These are phyloP conservation scores for Cyanoderma ruficeps DNA, from an alignment of 2,113 vertebrate species.

Conservation along the genomic window DNA sequence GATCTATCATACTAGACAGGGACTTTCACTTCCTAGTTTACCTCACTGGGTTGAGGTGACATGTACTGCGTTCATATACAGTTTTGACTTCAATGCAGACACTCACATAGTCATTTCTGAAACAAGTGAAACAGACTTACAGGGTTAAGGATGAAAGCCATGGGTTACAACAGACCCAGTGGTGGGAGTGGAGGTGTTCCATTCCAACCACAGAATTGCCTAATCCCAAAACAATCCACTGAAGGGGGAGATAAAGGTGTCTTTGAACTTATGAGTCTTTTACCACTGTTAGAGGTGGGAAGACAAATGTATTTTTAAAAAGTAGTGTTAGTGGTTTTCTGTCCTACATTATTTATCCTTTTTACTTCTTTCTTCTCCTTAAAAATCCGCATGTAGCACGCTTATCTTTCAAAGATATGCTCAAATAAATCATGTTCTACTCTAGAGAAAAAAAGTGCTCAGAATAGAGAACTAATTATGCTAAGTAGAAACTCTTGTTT, in stretches of 20 bases:
- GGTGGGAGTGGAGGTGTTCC: not conserved
- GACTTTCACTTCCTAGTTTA: not conserved
- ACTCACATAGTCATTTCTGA: not conserved
- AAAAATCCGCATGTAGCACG: not conserved
- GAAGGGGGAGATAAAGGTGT: constrained; percentile 4
- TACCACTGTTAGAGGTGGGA: not conserved
- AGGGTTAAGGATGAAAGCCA: constrained; percentile 7
- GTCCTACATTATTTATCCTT: not conserved
- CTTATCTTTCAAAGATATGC: not conserved
- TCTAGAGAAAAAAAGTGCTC: not conserved
- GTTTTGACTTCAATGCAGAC: not conserved
- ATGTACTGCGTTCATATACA: not conserved
- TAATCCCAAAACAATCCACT: constrained; percentile 21
- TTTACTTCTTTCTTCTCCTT: not conserved
- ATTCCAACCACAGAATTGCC: not conserved
- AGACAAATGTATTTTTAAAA: not conserved
- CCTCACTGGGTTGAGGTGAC: not conserved
- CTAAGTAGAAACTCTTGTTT: not conserved
- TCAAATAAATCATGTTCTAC: not conserved
- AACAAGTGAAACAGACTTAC: not conserved
- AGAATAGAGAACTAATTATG: not conserved
- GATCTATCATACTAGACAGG: constrained; percentile 21
- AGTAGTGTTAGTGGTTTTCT: not conserved
- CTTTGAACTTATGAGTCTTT: not conserved
- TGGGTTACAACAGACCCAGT: not conserved